Percentiles rank a stretch among this genome's conserved stretches.
Conservation (phyloP, 1,140 invertebrate species). For the Homarus americanus region DNA sequence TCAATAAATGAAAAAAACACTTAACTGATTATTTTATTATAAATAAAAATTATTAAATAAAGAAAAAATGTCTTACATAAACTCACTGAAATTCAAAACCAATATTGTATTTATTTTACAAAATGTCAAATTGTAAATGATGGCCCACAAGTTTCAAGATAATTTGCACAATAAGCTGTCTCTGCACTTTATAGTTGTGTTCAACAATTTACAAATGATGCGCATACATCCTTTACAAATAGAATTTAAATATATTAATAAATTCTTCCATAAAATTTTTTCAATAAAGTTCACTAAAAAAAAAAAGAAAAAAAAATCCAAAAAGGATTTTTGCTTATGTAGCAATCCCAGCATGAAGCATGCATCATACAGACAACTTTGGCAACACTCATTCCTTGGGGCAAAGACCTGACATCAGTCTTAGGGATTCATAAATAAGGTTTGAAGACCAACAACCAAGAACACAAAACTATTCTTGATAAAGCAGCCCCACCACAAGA, state of each 20-base stretch:
- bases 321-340: background rate
- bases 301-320: background rate
- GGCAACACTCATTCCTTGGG: constrained; percentile 8
- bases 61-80: background rate
- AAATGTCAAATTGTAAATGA: background rate
- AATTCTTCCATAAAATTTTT: no score
- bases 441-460: background rate
- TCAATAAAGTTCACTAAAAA: background rate
- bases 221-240: no score
- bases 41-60: background rate
- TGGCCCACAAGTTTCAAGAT: background rate
- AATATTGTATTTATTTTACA: background rate
- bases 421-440: constrained; percentile 19
- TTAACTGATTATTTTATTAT: background rate
- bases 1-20: background rate
- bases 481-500: background rate
- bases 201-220: no score
- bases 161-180: background rate
- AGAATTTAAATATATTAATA: no score
- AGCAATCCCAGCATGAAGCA: constrained; percentile 7
- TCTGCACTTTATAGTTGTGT: background rate
- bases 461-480: background rate
- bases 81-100: background rate
- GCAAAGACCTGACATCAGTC: background rate
- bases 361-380: constrained; percentile 10